A percentile compares a stretch with the other conserved stretches of the same genome.
Conservation (phyloP, 2,113 vertebrate species). For the Sapajus apella region DNA sequence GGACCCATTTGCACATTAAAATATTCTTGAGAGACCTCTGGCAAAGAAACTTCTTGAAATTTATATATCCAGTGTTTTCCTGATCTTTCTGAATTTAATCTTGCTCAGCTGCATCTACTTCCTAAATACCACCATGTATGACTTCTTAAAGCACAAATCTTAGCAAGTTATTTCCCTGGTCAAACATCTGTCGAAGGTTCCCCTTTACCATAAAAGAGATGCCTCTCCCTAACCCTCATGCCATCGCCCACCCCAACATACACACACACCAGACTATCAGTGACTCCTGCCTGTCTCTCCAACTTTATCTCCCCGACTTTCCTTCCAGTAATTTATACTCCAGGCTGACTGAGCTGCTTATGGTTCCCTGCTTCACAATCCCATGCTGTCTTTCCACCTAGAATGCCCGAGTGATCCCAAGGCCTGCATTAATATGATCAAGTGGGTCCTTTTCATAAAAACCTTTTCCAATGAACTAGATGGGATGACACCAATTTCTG, state of each 20-base stretch:
- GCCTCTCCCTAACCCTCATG: neutral
- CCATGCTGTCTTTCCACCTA: neutral
- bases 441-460: neutral
- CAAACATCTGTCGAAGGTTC: neutral
- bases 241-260: neutral
- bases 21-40: neutral
- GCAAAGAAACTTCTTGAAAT: neutral
- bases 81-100: conserved; percentile 29
- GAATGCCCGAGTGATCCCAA: neutral
- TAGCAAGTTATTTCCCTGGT: conserved; percentile 8
- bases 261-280: neutral
- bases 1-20: neutral
- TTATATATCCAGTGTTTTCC: neutral
- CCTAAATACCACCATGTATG: neutral
- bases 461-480: neutral
- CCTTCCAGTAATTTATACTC: neutral
- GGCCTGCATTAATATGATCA: neutral
- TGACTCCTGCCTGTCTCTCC: neutral
- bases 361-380: neutral
- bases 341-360: neutral
- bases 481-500: neutral
- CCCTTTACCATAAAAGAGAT: neutral
- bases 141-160: conserved; percentile 22
- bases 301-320: neutral
- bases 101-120: conserved; percentile 33